phyloP scores from a whole-genome alignment of 92 coral and sea anemone species.

The Pocillopora meandrina region DNA sequence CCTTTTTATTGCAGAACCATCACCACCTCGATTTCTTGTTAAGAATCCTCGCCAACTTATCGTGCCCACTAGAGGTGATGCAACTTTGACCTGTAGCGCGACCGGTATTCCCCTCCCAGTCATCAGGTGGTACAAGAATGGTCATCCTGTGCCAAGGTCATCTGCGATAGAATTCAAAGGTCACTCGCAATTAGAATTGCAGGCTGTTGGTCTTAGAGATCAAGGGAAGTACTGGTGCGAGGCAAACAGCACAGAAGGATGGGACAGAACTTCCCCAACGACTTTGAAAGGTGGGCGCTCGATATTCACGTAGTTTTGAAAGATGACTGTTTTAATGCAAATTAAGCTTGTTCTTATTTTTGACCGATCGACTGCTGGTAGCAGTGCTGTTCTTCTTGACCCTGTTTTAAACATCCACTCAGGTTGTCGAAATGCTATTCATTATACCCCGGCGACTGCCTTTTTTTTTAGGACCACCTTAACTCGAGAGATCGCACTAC shows the following conservation, averaged over 20 bases:
- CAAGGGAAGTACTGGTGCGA: constrained; percentile 56
- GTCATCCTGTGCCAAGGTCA: not conserved
- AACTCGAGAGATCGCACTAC: too few species aligned
- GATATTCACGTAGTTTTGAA: not conserved
- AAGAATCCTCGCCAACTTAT: not conserved
- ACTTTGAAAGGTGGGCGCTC: not conserved
- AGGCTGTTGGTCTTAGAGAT: constrained; percentile 8
- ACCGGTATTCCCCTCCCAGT: constrained; percentile 16
- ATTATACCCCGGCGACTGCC: too few species aligned
- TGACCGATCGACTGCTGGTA: not conserved
- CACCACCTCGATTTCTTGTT: constrained; percentile 3
- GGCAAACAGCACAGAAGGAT: constrained; percentile 42
- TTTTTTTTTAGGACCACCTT: too few species aligned
- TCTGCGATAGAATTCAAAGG: not conserved
- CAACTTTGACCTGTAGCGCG: constrained; percentile 8
- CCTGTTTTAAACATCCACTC: too few species aligned
- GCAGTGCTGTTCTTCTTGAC: too few species aligned
- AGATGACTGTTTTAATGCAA: not conserved
- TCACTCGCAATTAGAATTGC: constrained; percentile 10
- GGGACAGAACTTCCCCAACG: constrained; percentile 1
- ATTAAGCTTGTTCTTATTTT: not conserved
- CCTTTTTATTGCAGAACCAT: not conserved
- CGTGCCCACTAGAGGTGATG: not conserved
- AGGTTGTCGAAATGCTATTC: too few species aligned
- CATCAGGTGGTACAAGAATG: constrained; percentile 31